phyloP scores from a whole-genome alignment of 2,888 invertebrate species.

The Chrysolina americana region DNA sequence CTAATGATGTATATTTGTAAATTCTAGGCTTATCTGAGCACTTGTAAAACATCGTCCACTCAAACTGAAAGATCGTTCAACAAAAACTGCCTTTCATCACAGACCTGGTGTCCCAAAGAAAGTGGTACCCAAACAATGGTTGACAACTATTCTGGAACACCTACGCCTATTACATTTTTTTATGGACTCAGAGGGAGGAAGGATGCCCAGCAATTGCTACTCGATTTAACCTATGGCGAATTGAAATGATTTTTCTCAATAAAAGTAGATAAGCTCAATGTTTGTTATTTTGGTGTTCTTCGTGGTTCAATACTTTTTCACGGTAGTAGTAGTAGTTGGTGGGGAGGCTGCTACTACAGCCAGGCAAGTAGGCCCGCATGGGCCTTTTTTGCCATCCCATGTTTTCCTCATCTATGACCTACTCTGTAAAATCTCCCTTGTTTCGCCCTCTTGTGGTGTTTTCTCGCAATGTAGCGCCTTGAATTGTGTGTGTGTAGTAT shows the following conservation, averaged over 20 bases:
- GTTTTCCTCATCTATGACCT: too few species aligned
- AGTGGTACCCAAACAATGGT: conserved; percentile 68
- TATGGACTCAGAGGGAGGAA: conserved; percentile 74
- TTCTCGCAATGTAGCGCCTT: too few species aligned
- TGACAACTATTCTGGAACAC: conserved; percentile 67
- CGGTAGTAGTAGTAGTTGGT: too few species aligned
- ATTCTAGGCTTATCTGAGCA: conserved; percentile 74
- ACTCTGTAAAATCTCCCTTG: too few species aligned
- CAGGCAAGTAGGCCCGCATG: too few species aligned
- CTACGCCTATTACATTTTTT: conserved; percentile 68
- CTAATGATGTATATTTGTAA: too few species aligned
- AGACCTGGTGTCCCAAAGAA: conserved; percentile 73
- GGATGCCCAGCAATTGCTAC: conserved; percentile 72
- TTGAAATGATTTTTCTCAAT: neutral
- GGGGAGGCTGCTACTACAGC: too few species aligned
- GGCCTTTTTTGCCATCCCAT: too few species aligned
- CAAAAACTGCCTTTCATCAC: conserved; percentile 73
- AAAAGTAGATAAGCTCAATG: conserved; percentile 6
- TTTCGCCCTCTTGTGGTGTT: too few species aligned
- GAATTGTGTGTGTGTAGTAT: too few species aligned
- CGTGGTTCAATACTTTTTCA: too few species aligned
- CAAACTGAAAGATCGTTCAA: conserved; percentile 80
- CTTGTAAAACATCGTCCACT: conserved; percentile 77
- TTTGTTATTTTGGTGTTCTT: neutral
- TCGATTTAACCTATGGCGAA: conserved; percentile 63